Percentiles rank a stretch among this genome's conserved stretches.
These are phyloP conservation scores for Podarcis lilfordi DNA, from an alignment of 2,797 vertebrate genomes.

Conservation along the genomic window DNA sequence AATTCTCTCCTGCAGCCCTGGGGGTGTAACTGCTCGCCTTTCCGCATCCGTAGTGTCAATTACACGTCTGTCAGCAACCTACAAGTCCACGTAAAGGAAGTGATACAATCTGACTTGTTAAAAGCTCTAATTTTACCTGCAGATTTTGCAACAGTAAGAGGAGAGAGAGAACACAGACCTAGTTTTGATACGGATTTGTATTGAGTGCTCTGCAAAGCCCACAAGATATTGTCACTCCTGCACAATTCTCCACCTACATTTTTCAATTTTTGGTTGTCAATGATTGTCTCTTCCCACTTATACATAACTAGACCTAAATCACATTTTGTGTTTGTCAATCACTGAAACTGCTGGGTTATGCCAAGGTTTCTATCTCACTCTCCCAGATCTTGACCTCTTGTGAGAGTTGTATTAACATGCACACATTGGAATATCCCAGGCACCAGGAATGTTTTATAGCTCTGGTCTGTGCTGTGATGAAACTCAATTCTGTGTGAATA, in stretches of 20 bases:
- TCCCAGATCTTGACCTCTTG: background rate
- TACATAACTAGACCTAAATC: background rate
- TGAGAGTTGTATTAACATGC: background rate
- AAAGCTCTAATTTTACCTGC: background rate
- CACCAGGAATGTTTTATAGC: too few species aligned
- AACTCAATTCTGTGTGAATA: background rate
- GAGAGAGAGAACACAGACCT: background rate
- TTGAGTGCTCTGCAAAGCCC: background rate
- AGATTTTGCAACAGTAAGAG: background rate
- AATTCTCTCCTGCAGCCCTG: conserved; percentile 89
- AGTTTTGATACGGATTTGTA: background rate
- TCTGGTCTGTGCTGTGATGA: too few species aligned
- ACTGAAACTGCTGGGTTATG: background rate
- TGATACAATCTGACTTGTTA: background rate
- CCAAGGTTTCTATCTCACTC: background rate
- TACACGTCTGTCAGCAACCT: conserved; percentile 90
- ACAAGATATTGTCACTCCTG: background rate
- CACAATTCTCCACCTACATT: background rate
- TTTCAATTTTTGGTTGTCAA: background rate
- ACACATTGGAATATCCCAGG: too few species aligned
- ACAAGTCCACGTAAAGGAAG: background rate
- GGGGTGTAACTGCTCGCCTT: conserved; percentile 82
- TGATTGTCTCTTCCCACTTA: too few species aligned
- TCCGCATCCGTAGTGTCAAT: conserved; percentile 93
- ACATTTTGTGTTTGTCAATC: background rate